Conservation (phyloP, 2,888 invertebrate genomes). For the Rhimphoctona megacephalus region DNA sequence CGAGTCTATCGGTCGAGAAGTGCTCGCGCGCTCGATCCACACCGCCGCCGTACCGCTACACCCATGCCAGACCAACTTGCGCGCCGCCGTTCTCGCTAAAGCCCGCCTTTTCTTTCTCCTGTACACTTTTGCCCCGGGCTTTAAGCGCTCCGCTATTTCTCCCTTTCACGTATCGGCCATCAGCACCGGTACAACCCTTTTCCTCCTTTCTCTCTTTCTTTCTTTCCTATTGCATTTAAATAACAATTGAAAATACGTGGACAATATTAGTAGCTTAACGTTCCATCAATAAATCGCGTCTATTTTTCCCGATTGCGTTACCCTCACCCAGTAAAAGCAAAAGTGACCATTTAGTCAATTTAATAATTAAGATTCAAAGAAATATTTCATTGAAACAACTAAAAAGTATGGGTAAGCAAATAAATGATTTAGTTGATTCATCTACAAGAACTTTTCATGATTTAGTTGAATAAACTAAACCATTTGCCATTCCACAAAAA, state of each 20-base stretch:
- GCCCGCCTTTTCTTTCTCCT: not conserved
- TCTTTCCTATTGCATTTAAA: not conserved
- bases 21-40: conserved; percentile 47
- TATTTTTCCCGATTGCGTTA: not conserved
- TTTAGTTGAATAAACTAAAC: too few relatives aligned
- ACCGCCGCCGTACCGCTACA: conserved; percentile 54
- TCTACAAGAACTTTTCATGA: too few relatives aligned
- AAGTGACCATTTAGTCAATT: not conserved
- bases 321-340: not conserved
- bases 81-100: conserved; percentile 30
- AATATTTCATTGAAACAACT: too few relatives aligned
- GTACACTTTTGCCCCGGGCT: conserved; percentile 19
- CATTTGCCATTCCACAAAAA: too few relatives aligned
- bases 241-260: not conserved
- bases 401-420: too few relatives aligned
- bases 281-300: not conserved
- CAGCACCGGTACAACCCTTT: conserved; percentile 51
- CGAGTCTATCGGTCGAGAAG: conserved; percentile 65
- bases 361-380: too few relatives aligned
- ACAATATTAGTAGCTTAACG: not conserved
- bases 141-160: conserved; percentile 40
- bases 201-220: not conserved
- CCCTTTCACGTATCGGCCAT: conserved; percentile 68
- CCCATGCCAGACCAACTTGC: conserved; percentile 38
- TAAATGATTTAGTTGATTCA: too few relatives aligned